Evolutionary conservation across 2,113 vertebrate genomes (phyloP), one percentile per base, ranked within the genome.

Genomic region (Hydrochoerus hydrochaeris): DNA sequence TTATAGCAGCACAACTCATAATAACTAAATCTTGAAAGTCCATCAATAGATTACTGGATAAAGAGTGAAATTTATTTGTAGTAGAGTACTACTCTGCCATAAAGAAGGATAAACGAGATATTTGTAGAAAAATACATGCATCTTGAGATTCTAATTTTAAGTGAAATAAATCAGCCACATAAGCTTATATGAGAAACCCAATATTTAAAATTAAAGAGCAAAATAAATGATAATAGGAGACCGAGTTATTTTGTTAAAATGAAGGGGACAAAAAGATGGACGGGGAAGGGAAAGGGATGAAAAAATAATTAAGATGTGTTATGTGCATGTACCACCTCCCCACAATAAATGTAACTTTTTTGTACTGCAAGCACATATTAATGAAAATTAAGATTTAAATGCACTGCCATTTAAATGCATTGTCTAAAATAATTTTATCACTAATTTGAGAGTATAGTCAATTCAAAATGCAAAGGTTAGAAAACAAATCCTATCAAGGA

Each of bases 391-490:
- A n/a, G n/a, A 69, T 16, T n/a, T 19, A 69, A 69, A n/a, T 57
- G 52, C 28, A 78, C 24, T 52, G 82, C 71, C 67, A 86, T 78
- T 88, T 81, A 96, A 54, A 49, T 80, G 35, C 20, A 58, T 49
- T 80, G 32, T 85, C 84, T 69, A 91, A 93, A 92, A 77, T 67
- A 95, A 94, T 63, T 85, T 20, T 69, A 82, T 71, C 44, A n/a
- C 17, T 88, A 41, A 69, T 91, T 57, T 63, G 22, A 28, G 38
- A 4, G 5, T 5, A 52, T 7, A 92, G 2, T 7, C 63, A 87
- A 73, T 69, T 77, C 17, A 92, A 93, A 77, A 67, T 88, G 1
- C 35, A 91, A n/a, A 92, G 38, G 16, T 71, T 80, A 46, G 44
- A 11, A 69, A 35, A n/a, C n/a, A 88, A 41, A 60, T 81, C 38